Evolutionary conservation across 2,113 vertebrate species (phyloP).

Genomic region (Trichechus manatus): DNA sequence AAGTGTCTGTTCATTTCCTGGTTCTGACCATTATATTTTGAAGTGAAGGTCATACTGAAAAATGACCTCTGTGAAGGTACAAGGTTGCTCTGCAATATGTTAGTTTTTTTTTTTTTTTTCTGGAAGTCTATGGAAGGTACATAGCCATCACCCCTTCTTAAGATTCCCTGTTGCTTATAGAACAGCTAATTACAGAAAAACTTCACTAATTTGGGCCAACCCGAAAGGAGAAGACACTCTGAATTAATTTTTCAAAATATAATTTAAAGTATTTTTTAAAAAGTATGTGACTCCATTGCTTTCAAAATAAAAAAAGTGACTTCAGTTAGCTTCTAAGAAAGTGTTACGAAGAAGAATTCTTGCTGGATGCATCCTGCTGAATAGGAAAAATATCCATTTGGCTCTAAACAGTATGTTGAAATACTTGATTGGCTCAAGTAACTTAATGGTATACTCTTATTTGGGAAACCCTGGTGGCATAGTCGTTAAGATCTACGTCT

Average conservation of each 20-base stretch:
- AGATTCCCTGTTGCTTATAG: not conserved
- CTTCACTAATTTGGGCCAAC: not conserved
- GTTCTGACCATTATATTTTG: not conserved
- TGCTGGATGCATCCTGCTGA: not conserved
- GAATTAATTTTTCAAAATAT: not conserved
- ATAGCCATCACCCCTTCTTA: not conserved
- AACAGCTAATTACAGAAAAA: not conserved
- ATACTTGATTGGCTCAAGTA: conserved; percentile 38
- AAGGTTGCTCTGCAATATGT: not conserved
- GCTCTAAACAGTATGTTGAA: conserved; percentile 4
- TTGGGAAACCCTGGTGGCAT: too few relatives aligned
- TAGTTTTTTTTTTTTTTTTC: not conserved
- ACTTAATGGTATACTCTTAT: not conserved
- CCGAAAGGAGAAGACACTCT: not conserved
- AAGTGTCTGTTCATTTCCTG: conserved; percentile 3
- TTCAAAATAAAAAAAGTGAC: not conserved
- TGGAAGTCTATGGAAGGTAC: not conserved
- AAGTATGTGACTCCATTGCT: conserved; percentile 10
- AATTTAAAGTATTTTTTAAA: not conserved
- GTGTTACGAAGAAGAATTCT: not conserved
- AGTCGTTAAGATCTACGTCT: too few relatives aligned
- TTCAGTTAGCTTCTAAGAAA: conserved; percentile 39
- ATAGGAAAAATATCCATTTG: conserved; percentile 20
- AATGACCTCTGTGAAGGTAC: not conserved
- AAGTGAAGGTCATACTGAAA: not conserved